Base-by-base conservation (phyloP, 2,797 vertebrate species). In the Channallabes apus region DNA sequence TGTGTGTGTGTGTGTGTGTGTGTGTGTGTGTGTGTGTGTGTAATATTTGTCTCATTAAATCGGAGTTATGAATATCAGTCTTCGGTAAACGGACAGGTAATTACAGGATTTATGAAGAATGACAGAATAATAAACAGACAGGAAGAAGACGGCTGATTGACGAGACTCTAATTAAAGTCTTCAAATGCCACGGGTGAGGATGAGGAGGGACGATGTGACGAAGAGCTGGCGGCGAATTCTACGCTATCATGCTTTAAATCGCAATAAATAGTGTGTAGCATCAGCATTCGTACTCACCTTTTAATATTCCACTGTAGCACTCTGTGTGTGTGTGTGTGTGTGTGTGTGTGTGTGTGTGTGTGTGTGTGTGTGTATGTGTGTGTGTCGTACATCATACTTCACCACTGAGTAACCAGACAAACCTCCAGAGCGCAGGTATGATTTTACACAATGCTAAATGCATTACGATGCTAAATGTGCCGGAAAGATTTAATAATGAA, bases 41-140 rank as follows among this genome's bases (percentile, higher is more conserved):
- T 81, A 2, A 83, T 76, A 58, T 77, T 38, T n/a, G 32, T 85
- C 61, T 87, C 76, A 90, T 86, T 89, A 89, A 89, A 86, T 73
- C 58, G 80, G 83, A 86, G 82, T 85, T 88, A 87, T 88, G 84
- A 87, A 82, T 85, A 68, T 82, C 38, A 62, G 62, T 71, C 83
- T 46, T 85, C 41, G 61, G 88, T 88, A 88, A 88, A 89, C 79
- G 71, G 56, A 86, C 35, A 67, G 79, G 72, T 84, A 79, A 87
- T 85, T 87, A 85, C 65, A 35, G 78, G 82, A 59, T 87, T 86
- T 85, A 82, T 88, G 71, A 87, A 73, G 81, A 83, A 71, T 38
- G 82, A 84, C 75, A 27, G 75, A 51, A 41, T 73, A 78, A 87
- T 77, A 59, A 75, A 86, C 76, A 80, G 82, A 79, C 41, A 24